Conservation (phyloP, 2,797 vertebrate genomes). For the Syndactyla subalaris region DNA sequence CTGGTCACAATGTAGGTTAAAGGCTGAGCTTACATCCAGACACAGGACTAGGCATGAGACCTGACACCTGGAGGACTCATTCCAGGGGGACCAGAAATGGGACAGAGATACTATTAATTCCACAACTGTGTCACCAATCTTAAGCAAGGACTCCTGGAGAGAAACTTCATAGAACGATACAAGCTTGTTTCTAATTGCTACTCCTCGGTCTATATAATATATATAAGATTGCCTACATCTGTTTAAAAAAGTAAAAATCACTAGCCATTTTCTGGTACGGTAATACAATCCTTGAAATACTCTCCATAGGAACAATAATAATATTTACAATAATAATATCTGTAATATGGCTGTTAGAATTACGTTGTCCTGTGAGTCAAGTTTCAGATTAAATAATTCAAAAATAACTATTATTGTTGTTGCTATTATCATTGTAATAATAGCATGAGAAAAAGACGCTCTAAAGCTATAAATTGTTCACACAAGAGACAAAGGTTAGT, state of each 20-base stretch:
- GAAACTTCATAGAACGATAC: neutral
- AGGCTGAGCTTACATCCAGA: constrained; percentile 47
- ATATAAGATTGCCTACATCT: neutral
- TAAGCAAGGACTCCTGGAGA: constrained; percentile 42
- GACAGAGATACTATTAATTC: constrained; percentile 67
- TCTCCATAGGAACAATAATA: neutral
- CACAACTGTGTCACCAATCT: constrained; percentile 43
- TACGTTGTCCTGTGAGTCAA: neutral
- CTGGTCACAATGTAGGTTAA: constrained; percentile 44
- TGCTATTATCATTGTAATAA: neutral
- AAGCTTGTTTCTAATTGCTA: neutral
- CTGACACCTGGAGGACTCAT: constrained; percentile 32
- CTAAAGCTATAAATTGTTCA: neutral
- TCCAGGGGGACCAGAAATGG: constrained; percentile 57
- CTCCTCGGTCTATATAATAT: neutral
- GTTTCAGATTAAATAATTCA: neutral
- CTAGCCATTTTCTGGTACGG: neutral
- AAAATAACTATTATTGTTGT: neutral
- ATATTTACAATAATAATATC: neutral
- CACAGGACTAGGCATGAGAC: constrained; percentile 28
- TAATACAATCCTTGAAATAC: neutral
- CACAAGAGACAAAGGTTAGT: neutral
- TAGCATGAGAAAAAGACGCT: neutral
- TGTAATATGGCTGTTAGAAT: neutral
- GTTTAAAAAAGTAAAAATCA: neutral